Conservation (phyloP, 2,888 invertebrate genomes). For the Cataglyphis albicans region DNA sequence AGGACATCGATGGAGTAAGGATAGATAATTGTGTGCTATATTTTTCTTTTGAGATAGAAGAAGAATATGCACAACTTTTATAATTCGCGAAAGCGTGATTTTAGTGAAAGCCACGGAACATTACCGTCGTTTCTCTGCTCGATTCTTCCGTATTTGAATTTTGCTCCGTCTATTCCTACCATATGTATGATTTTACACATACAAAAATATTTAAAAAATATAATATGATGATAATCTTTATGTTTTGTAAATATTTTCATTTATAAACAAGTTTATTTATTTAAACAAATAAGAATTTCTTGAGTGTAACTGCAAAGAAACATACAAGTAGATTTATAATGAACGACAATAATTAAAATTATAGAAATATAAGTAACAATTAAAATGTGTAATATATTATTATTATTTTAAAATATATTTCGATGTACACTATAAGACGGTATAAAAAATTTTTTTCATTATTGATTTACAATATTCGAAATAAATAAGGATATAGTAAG, state of each 20-base stretch:
- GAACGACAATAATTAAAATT: background rate
- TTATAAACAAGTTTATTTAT: background rate
- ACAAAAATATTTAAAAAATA: background rate
- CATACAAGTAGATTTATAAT: background rate
- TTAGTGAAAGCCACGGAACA: conserved; percentile 23
- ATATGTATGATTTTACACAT: background rate
- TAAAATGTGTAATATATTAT: background rate
- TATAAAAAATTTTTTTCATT: background rate
- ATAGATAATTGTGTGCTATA: background rate
- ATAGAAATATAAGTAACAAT: background rate
- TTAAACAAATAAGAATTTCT: background rate
- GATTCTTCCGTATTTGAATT: conserved; percentile 24
- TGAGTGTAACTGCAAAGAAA: background rate
- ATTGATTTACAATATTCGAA: background rate
- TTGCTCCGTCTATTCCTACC: background rate
- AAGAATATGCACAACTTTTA: background rate
- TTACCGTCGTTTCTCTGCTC: conserved; percentile 3
- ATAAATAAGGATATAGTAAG: background rate
- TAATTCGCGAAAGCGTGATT: conserved; percentile 35
- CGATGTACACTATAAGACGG: background rate
- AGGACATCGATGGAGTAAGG: background rate
- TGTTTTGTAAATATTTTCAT: background rate
- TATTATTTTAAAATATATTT: background rate
- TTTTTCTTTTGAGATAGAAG: background rate
- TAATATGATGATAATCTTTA: background rate